Evolutionary conservation across 2,888 invertebrate genomes (phyloP).

Genomic region (Seira ritae): DNA sequence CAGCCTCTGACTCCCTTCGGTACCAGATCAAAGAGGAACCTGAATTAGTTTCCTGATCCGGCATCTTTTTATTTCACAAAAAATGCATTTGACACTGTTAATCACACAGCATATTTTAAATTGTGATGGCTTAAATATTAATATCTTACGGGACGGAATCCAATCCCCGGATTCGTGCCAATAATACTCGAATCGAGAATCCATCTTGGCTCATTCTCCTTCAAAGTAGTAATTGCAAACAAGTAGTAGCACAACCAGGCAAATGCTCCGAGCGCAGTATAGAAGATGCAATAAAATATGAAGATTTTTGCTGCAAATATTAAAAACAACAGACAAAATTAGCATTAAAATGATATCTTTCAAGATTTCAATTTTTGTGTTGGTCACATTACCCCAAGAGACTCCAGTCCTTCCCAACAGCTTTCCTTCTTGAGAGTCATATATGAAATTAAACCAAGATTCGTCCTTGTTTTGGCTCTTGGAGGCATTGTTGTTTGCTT

Average conservation of each 20-base stretch:
- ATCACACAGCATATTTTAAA: slow-evolving; percentile 15
- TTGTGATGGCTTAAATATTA: neutral
- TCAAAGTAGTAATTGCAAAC: slow-evolving; percentile 92
- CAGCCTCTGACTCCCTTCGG: slow-evolving; percentile 85
- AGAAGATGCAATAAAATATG: slow-evolving; percentile 97
- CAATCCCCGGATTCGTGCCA: slow-evolving; percentile 94
- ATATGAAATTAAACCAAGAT: slow-evolving; percentile 81
- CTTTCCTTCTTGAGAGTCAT: slow-evolving; percentile 94
- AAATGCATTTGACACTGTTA: slow-evolving; percentile 82
- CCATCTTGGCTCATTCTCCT: slow-evolving; percentile 91
- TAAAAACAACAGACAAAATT: no score
- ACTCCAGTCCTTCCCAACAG: slow-evolving; percentile 92
- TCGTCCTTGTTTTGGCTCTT: slow-evolving; percentile 22
- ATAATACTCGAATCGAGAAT: slow-evolving; percentile 90
- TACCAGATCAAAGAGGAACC: slow-evolving; percentile 98
- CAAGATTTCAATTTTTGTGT: no score
- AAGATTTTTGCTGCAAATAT: slow-evolving; percentile 94
- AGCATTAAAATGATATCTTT: neutral
- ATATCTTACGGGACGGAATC: slow-evolving; percentile 89
- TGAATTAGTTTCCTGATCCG: slow-evolving; percentile 88
- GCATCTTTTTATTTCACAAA: slow-evolving; percentile 97
- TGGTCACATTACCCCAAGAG: slow-evolving; percentile 92
- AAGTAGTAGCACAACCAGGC: slow-evolving; percentile 95
- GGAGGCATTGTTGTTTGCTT: slow-evolving; percentile 37
- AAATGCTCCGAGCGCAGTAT: slow-evolving; percentile 92